phyloP scores from a whole-genome alignment of 2,113 vertebrate genomes.

The Motacilla alba region DNA sequence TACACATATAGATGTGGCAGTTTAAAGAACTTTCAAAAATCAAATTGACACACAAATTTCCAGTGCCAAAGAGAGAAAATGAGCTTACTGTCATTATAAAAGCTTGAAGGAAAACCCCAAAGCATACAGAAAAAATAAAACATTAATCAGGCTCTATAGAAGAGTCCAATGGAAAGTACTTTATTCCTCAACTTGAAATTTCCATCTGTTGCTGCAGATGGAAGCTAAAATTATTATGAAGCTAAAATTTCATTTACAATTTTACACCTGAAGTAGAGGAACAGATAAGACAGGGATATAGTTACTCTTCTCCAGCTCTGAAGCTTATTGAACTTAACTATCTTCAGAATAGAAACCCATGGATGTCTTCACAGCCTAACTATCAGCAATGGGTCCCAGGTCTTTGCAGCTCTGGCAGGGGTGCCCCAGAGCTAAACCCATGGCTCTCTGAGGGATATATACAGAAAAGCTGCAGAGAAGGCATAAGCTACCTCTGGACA shows the following conservation, averaged over 20 bases:
- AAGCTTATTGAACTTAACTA: neutral
- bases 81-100: neutral
- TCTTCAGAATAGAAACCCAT: neutral
- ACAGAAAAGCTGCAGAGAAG: neutral
- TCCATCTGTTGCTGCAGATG: neutral
- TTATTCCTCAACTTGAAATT: neutral
- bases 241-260: neutral
- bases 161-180: neutral
- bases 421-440: neutral
- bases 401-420: too few relatives aligned
- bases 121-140: neutral
- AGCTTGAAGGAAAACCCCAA: neutral
- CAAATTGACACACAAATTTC: neutral
- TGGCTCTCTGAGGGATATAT: neutral
- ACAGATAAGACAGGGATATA: neutral
- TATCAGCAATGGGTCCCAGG: neutral
- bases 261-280: neutral
- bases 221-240: neutral
- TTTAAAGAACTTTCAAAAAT: neutral
- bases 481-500: neutral
- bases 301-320: neutral
- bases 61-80: neutral
- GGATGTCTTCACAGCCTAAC: neutral
- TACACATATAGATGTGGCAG: accelerated
- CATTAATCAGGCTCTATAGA: neutral